phyloP scores from a whole-genome alignment of 2,113 vertebrate genomes.

The Stegostoma tigrinum region DNA sequence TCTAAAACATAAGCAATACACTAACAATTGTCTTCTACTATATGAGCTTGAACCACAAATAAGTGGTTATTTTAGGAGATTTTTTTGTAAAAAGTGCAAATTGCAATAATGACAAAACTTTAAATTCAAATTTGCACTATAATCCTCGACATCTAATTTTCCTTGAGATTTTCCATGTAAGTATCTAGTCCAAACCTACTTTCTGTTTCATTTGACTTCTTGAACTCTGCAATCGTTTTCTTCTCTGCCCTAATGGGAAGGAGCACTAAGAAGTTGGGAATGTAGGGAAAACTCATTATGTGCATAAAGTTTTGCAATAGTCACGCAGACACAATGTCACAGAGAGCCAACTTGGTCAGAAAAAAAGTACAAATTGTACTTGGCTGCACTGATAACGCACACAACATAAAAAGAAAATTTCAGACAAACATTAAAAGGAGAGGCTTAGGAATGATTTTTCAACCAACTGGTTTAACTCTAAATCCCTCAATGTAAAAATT shows the following conservation, averaged over 20 bases:
- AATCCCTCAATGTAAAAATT: not conserved
- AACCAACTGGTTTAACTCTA: not conserved
- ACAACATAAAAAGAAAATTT: not conserved
- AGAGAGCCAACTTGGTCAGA: slow-evolving; percentile 5
- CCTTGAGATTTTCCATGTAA: not conserved
- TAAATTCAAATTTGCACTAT: not conserved
- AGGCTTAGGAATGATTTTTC: not conserved
- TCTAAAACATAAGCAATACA: not conserved
- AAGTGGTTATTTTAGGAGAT: not conserved
- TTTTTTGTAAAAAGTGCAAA: not conserved
- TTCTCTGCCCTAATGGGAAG: not conserved
- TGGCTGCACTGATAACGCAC: not conserved
- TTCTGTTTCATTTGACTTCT: not conserved
- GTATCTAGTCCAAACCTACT: not conserved
- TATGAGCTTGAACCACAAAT: not conserved
- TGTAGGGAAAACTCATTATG: not conserved
- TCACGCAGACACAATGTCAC: not conserved
- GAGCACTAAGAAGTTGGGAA: not conserved
- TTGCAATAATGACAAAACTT: not conserved
- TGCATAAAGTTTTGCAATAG: not conserved
- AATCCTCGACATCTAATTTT: not conserved
- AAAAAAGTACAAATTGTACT: slow-evolving; percentile 11
- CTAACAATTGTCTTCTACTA: not conserved
- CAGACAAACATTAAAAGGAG: not conserved
- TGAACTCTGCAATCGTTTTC: not conserved